Evolutionary conservation across 2,113 vertebrate species (phyloP).

Genomic region (Oostethus manadensis): DNA sequence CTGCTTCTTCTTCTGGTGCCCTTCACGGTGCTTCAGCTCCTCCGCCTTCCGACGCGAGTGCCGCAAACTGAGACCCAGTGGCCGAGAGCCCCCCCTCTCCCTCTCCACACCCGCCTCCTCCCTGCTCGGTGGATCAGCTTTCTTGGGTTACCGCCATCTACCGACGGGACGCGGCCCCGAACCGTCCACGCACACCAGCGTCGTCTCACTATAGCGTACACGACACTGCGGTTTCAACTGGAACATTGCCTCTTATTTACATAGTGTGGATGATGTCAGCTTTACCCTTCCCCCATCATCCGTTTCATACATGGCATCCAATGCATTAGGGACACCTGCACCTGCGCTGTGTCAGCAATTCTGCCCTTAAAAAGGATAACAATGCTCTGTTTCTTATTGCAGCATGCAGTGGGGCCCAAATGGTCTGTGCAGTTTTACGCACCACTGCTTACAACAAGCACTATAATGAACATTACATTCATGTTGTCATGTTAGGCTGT

Average conservation of each 20-base stretch:
- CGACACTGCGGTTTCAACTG: conserved; percentile 25
- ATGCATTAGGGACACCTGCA: not conserved
- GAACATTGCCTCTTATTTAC: conserved; percentile 64
- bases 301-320: conserved; percentile 16
- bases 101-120: no score
- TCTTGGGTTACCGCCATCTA: conserved; percentile 78
- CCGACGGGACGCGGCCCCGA: conserved; percentile 59
- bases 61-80: conserved; percentile 75
- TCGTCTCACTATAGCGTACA: conserved; percentile 26
- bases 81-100: conserved; percentile 44
- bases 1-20: conserved; percentile 66
- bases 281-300: not conserved
- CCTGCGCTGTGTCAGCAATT: no score
- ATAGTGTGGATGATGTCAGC: conserved; percentile 59
- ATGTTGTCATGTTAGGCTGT: no score
- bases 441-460: not conserved
- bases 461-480: not conserved
- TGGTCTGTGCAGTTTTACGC: no score
- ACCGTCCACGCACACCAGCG: conserved; percentile 16
- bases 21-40: conserved; percentile 71
- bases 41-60: conserved; percentile 62
- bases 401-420: no score
- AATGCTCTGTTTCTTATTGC: no score
- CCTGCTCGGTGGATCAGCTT: conserved; percentile 65
- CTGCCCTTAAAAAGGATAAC: no score